Evolutionary conservation across 2,888 invertebrate species (phyloP), one percentile per base, ranked within the genome.

Genomic region (Salpingus planirostris): DNA sequence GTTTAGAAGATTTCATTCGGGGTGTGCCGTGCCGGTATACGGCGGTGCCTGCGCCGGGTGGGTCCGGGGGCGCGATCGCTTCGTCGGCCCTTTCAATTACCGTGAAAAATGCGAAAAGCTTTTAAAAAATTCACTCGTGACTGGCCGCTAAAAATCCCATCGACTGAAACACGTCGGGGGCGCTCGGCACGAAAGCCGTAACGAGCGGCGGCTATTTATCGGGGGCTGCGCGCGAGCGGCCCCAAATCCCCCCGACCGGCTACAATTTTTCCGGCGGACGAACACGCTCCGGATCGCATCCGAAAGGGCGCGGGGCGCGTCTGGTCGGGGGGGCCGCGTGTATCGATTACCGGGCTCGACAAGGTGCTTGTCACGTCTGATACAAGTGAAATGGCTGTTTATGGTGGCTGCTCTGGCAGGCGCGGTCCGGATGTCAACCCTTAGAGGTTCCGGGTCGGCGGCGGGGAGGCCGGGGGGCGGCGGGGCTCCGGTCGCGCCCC

Each of bases 291-390:
- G 43, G 46, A 50, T 52, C 47, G 50, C 43, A 52, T 52, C 49
- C 47, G 45, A 40, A 46, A 47, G 47, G 43, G 47, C 39, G 40
- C 34, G 47, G 43, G 37, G 40, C 42, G n/a, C n/a, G n/a, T n/a
- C n/a, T n/a, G n/a, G 42, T 24, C 34, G 40, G 40, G 45, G 40
- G 43, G 42, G 30, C n/a, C n/a, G n/a, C 40, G 54, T 55, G 56
- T 62, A 62, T 62, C 61, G 62, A 62, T 62, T 62, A 60, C 60
- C 54, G 43, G 49, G 54, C 57, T 55, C 59, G 60, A 62, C 64
- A 62, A 61, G 62, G 61, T 60, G 59, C 60, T 62, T 60, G 62
- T 64, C 62, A 62, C 60, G 59, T 62, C 59, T 60, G 59, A 61
- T 60, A 61, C 59, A 60, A 61, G 59, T 56, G 60, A 60, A 63